phyloP scores from a whole-genome alignment of 2,888 invertebrate species.

The Scaptomyza flava region DNA sequence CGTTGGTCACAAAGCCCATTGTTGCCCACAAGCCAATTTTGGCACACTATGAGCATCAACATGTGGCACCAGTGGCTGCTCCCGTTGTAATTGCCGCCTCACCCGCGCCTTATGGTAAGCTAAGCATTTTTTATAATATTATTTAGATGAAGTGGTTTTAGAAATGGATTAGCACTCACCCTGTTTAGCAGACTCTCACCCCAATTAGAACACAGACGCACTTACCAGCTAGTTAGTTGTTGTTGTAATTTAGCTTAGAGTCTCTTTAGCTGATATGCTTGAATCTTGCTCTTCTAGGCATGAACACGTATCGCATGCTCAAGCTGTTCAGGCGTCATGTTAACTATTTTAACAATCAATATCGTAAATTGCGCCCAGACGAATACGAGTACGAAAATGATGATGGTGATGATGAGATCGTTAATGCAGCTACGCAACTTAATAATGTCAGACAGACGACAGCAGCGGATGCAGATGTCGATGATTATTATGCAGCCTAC shows the following conservation, averaged over 20 bases:
- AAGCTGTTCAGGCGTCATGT: constrained; percentile 82
- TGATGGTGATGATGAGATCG: constrained; percentile 41
- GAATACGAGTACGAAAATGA: constrained; percentile 44
- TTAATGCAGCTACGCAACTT: constrained; percentile 20
- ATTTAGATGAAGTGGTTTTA: constrained; percentile 20
- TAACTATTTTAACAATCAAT: constrained; percentile 82
- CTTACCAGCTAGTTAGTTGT: constrained; percentile 27
- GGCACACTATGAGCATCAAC: constrained; percentile 76
- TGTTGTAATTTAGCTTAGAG: constrained; percentile 20
- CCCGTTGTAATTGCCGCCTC: constrained; percentile 79
- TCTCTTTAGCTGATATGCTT: constrained; percentile 33
- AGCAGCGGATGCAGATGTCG: constrained; percentile 39
- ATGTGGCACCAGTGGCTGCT: constrained; percentile 75
- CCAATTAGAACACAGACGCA: constrained; percentile 24
- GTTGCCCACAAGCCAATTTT: constrained; percentile 80
- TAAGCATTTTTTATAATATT: background rate
- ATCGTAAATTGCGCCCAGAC: constrained; percentile 82
- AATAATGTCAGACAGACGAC: constrained; percentile 26
- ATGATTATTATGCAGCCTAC: constrained; percentile 68
- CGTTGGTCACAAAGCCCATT: constrained; percentile 81
- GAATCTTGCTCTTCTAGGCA: constrained; percentile 75
- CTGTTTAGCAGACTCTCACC: constrained; percentile 29
- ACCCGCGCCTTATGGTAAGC: constrained; percentile 82
- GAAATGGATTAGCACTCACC: constrained; percentile 18
- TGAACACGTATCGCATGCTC: constrained; percentile 83